Percentiles rank a stretch among this genome's conserved stretches.
Conservation (phyloP, 2,888 invertebrate genomes). For the Linnaemya tessellans region DNA sequence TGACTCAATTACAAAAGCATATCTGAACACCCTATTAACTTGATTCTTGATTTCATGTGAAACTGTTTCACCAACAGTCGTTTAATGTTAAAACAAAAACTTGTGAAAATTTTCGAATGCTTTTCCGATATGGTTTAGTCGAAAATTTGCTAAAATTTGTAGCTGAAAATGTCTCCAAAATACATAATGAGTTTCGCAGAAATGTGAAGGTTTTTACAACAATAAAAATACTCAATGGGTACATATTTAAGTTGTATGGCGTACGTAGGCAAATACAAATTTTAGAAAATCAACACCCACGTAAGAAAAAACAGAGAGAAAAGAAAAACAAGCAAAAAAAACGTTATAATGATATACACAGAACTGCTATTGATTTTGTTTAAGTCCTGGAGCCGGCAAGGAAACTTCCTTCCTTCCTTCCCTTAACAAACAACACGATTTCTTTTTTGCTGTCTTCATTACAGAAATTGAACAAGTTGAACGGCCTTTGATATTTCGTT, state of each 20-base stretch:
- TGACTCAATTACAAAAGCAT: no score
- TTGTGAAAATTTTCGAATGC: no score
- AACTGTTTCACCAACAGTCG: no score
- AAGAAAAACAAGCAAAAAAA: not conserved
- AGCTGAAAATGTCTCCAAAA: no score
- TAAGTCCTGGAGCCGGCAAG: not conserved
- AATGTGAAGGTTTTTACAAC: not conserved
- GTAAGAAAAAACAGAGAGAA: slow-evolving; percentile 6
- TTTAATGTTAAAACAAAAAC: no score
- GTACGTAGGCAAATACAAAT: slow-evolving; percentile 11
- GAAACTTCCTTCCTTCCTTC: not conserved
- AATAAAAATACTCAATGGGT: not conserved
- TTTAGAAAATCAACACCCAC: slow-evolving; percentile 17
- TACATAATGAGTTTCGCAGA: no score
- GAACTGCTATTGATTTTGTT: slow-evolving; percentile 39
- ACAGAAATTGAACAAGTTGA: not conserved
- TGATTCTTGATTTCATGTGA: no score
- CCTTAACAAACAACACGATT: not conserved
- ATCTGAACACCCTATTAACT: no score
- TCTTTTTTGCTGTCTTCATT: no score
- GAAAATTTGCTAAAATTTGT: no score
- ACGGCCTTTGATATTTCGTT: not conserved
- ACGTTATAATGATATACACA: slow-evolving; percentile 7
- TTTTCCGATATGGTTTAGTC: no score
- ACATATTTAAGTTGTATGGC: not conserved